These are phyloP conservation scores for Ciconia maguari DNA, from an alignment of 2,113 vertebrate genomes.

Conservation along the genomic window DNA sequence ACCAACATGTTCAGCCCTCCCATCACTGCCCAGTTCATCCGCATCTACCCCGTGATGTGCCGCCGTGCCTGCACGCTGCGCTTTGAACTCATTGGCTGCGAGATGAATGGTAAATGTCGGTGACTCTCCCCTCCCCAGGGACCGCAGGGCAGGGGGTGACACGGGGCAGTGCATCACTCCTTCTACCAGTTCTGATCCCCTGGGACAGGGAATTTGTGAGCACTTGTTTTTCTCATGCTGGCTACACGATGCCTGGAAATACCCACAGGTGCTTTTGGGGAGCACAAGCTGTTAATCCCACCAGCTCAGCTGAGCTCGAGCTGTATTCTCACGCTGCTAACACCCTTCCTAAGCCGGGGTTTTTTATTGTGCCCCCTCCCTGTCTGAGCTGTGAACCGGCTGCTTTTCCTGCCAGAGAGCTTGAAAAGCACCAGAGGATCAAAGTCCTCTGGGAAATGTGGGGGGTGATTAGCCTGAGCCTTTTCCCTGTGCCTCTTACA, in stretches of 20 bases:
- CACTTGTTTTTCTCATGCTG: rapidly evolving
- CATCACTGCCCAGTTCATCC: slow-evolving; percentile 84
- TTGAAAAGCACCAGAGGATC: not conserved
- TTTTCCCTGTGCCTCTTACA: not conserved
- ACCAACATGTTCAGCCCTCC: slow-evolving; percentile 85
- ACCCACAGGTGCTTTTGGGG: not conserved
- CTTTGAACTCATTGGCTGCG: slow-evolving; percentile 94
- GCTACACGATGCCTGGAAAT: not conserved
- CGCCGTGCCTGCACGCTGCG: slow-evolving; percentile 88
- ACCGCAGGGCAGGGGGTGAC: not conserved
- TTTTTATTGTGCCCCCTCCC: not conserved
- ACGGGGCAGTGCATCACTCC: rapidly evolving
- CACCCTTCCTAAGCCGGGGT: not conserved
- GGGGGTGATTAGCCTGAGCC: not conserved
- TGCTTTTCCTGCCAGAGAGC: not conserved
- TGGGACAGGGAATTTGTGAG: not conserved
- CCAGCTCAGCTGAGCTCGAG: not conserved
- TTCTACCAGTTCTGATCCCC: not conserved
- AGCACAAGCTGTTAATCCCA: not conserved
- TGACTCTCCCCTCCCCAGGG: not conserved
- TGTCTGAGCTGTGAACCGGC: not conserved
- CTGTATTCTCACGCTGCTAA: not conserved
- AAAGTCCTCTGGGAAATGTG: slow-evolving; percentile 26
- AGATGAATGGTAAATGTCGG: slow-evolving; percentile 84
- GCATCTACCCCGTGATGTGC: slow-evolving; percentile 86